Conservation (phyloP, 2,888 invertebrate genomes). For the Diarsia dahlii region DNA sequence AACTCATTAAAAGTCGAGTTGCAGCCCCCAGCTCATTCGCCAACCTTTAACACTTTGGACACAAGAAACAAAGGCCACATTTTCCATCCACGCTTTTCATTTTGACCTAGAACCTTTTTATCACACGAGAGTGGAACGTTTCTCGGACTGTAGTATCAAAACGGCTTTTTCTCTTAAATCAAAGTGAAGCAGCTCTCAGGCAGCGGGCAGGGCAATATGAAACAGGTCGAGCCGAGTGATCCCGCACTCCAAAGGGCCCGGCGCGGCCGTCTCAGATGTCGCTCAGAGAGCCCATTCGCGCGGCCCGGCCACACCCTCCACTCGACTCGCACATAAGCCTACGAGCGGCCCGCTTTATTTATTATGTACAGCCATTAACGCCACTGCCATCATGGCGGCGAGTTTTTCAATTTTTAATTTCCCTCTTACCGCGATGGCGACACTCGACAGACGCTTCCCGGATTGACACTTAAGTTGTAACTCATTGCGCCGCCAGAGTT, state of each 20-base stretch:
- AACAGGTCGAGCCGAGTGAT: conserved; percentile 87
- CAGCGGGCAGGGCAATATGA: conserved; percentile 88
- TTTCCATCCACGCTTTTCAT: conserved; percentile 71
- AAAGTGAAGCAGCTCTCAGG: conserved; percentile 88
- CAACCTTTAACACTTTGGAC: conserved; percentile 53
- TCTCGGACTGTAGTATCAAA: conserved; percentile 80
- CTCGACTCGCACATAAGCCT: conserved; percentile 89
- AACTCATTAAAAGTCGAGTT: conserved; percentile 59
- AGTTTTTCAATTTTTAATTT: conserved; percentile 90
- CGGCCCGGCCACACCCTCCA: conserved; percentile 89
- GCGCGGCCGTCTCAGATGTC: conserved; percentile 89
- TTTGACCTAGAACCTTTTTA: conserved; percentile 75
- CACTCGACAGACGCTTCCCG: conserved; percentile 82
- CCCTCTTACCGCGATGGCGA: conserved; percentile 83
- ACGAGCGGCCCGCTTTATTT: conserved; percentile 89
- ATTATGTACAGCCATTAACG: conserved; percentile 91
- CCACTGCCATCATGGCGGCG: conserved; percentile 89
- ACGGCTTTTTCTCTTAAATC: conserved; percentile 89
- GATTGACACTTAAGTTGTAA: conserved; percentile 86
- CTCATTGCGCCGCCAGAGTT: conserved; percentile 74
- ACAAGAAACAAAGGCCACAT: conserved; percentile 60
- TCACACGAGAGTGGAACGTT: conserved; percentile 71
- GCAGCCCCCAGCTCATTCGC: conserved; percentile 55
- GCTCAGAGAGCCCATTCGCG: conserved; percentile 89
- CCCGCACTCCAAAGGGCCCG: conserved; percentile 88